Percentiles rank a stretch among this genome's conserved stretches.
Evolutionary conservation across 2,113 vertebrate species (phyloP).

Genomic region (Coptodon bakossiorum): DNA sequence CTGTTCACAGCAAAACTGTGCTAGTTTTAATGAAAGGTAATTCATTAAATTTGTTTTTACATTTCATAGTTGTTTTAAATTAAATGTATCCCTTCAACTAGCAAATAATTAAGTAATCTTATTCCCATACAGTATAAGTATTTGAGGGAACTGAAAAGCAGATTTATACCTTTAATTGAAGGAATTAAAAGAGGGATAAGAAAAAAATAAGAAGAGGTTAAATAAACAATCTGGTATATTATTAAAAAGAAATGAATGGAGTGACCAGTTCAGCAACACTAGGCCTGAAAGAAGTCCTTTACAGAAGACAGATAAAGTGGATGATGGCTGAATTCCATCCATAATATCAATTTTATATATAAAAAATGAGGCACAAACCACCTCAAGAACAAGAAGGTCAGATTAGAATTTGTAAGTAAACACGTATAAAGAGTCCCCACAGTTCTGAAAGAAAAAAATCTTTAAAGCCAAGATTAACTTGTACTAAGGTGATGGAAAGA

Average conservation of each 20-base stretch:
- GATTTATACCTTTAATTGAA: not conserved
- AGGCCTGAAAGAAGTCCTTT: not conserved
- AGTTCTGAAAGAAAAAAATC: rapidly evolving
- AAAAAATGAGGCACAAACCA: rapidly evolving
- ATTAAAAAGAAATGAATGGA: not conserved
- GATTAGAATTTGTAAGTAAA: not conserved
- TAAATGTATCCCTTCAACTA: not conserved
- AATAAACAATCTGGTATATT: not conserved
- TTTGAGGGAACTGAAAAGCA: not conserved
- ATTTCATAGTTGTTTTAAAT: not conserved
- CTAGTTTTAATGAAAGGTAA: not conserved
- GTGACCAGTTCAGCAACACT: not conserved
- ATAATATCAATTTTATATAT: not conserved
- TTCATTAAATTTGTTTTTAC: not conserved
- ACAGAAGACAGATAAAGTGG: not conserved
- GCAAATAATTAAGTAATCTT: not conserved
- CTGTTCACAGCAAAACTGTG: not conserved
- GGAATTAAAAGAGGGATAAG: not conserved
- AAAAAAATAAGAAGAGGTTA: not conserved
- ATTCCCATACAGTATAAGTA: not conserved
- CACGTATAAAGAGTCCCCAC: not conserved
- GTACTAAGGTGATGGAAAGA: not conserved
- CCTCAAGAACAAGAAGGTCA: not conserved
- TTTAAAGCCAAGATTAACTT: not conserved
- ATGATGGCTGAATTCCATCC: not conserved